These are phyloP conservation scores for Protosalanx chinensis DNA, from an alignment of 2,797 vertebrate species.

Conservation along the genomic window DNA sequence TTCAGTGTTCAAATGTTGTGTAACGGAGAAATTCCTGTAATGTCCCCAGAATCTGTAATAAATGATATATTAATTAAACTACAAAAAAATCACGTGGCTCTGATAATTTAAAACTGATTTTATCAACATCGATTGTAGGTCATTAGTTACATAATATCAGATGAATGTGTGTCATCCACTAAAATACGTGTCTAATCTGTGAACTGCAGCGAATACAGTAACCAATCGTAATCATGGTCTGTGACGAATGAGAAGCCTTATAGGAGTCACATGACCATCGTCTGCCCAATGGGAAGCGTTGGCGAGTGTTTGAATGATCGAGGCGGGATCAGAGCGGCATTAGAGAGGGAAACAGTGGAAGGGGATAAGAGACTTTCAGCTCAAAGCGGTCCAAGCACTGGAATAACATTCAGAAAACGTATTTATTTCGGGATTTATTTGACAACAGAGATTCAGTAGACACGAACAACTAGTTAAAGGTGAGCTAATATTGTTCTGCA, in stretches of 20 bases:
- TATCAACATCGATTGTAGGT: background rate
- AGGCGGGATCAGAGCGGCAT: conserved; percentile 56
- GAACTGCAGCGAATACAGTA: background rate
- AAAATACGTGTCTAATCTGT: background rate
- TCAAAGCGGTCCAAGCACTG: background rate
- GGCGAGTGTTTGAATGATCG: conserved; percentile 62
- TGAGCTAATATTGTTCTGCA: background rate
- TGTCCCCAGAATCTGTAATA: too few species aligned
- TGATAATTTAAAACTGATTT: background rate
- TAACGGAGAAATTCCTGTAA: too few species aligned
- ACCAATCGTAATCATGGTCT: background rate
- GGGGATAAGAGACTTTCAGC: background rate
- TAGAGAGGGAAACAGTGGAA: conserved; percentile 62
- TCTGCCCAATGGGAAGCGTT: conserved; percentile 49
- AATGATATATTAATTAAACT: too few species aligned
- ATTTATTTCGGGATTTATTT: background rate
- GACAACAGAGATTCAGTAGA: background rate
- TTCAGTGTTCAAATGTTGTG: too few species aligned
- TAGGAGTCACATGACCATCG: background rate
- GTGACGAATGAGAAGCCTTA: background rate
- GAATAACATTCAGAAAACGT: background rate
- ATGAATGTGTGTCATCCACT: conserved; percentile 16
- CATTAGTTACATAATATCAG: conserved; percentile 19
- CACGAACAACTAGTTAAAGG: background rate
- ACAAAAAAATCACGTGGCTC: too few species aligned